Base-by-base conservation (phyloP, 2,888 invertebrate genomes). In the Cenopis cana region DNA sequence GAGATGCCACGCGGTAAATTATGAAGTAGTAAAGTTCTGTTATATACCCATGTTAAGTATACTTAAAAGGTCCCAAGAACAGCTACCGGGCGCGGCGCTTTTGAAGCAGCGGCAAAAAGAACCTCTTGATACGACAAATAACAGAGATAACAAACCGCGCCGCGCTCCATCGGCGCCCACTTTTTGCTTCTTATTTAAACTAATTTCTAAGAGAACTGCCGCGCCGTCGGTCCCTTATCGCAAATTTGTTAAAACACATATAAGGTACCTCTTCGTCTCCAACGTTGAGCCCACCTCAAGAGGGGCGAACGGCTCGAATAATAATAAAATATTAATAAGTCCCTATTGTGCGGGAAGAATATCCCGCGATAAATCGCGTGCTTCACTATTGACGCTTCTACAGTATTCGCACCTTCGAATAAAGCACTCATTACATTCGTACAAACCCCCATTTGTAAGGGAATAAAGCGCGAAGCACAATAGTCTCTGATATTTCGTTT, bases 61-160 rank as follows among this genome's bases (percentile, higher is more conserved):
- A 73, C 67, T 74, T 75, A 85, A 86, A 85, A 82, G 84, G 83
- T 79, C 77, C 82, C 82, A 81, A 82, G 81, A 69, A 73, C 83
- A 74, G 90, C 92, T 92, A 91, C 93, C 81, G 91, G 88, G 79
- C 81, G 87, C 91, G 90, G 89, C 79, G 72, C 74, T 85, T 93
- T 91, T 92, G 90, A 89, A 77, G 81, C 78, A 75, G 81, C 87
- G 82, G 84, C 85, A 79, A 82, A 80, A 82, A 84, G 81, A 85
- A 85, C 85, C 86, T 89, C 91, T 89, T 88, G 88, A 89, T 90
- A 89, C 89, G 90, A 93, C 91, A 93, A 93, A 93, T 91, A 91
- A 89, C 87, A 82, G 80, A 91, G 92, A 93, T 92, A 93, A n/a
- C n/a, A n/a, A n/a, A 87, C 87, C 79, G 82, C 80, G 81, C 84